Base-by-base conservation (phyloP, 2,888 invertebrate species). In the Tineola bisselliella region DNA sequence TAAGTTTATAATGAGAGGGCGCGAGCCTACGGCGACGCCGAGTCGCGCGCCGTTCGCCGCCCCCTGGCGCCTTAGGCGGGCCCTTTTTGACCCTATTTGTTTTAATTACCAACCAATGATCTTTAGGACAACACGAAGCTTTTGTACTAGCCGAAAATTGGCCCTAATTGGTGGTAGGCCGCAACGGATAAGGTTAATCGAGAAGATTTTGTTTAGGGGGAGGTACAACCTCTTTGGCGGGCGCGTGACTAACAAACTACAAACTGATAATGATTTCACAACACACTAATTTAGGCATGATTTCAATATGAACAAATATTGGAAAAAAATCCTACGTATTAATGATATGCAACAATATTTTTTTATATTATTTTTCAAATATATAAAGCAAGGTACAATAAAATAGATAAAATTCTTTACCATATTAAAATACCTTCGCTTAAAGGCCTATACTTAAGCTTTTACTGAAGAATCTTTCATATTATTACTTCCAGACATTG, bases 61-160 rank as follows among this genome's bases (percentile, higher is more conserved):
- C 84, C 84, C 70, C 67, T 84, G 87, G 87, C 87, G 87, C 87
- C 87, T 79, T 73, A 63, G 77, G 86, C 84, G 79, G 83, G 73
- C 70, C 72, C 71, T 75, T 74, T 81, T 81, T 79, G 84, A 83
- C 82, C 87, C 83, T 84, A 84, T 87, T 87, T 87, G 86, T 87
- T 86, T 87, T 86, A 87, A 87, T 87, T 87, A 84, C 84, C 75
- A 68, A 68, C 74, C 78, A 80, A 78, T 79, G 77, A 77, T 81
- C 77, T 77, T 81, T 75, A 77, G 81, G 86, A 83, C 81, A 80
- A 77, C 79, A 77, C 70, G 70, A 65, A 64, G 68, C 77, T 72
- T 83, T 84, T 84, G 79, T 76, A 71, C 74, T 77, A 77, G 81
- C 81, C 81, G 80, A 82, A 81, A 77, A 77, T 80, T 77, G 76